These are phyloP conservation scores for Euwallacea fornicatus DNA, from an alignment of 1,140 invertebrate species.

Conservation along the genomic window DNA sequence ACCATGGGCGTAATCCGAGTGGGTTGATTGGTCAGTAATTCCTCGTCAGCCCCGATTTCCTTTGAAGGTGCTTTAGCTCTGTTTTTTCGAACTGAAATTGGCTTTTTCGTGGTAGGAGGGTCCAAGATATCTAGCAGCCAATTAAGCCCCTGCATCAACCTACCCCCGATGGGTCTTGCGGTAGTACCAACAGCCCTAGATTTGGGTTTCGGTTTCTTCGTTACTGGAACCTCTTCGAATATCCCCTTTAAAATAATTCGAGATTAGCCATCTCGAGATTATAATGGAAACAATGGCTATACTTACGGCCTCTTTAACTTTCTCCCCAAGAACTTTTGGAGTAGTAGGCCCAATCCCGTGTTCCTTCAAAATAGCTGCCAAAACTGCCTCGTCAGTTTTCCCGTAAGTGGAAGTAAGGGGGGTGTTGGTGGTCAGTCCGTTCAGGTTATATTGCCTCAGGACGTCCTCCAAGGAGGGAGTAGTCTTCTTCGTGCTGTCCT, in stretches of 20 bases:
- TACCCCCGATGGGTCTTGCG: constrained; percentile 41
- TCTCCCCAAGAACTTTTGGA: constrained; percentile 58
- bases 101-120: constrained; percentile 43
- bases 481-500: constrained; percentile 35
- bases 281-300: background rate
- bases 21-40: constrained; percentile 44
- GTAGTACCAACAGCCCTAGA: constrained; percentile 36
- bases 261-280: background rate
- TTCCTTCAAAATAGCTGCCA: constrained; percentile 67
- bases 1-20: constrained; percentile 48
- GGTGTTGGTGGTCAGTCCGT: constrained; percentile 38
- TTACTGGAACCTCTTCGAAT: constrained; percentile 40
- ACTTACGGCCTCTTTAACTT: constrained; percentile 63
- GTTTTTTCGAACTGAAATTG: constrained; percentile 30
- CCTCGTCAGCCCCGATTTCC: constrained; percentile 38
- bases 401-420: constrained; percentile 52
- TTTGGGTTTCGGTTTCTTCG: constrained; percentile 40
- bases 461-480: constrained; percentile 43
- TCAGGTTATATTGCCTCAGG: constrained; percentile 44
- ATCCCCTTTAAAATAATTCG: constrained; percentile 35
- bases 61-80: constrained; percentile 31
- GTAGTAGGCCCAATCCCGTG: constrained; percentile 68
- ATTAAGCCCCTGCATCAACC: constrained; percentile 49
- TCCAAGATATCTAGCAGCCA: constrained; percentile 49
- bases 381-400: constrained; percentile 64